Conservation (phyloP, 2,888 invertebrate species). For the Drosophila emarginata region DNA sequence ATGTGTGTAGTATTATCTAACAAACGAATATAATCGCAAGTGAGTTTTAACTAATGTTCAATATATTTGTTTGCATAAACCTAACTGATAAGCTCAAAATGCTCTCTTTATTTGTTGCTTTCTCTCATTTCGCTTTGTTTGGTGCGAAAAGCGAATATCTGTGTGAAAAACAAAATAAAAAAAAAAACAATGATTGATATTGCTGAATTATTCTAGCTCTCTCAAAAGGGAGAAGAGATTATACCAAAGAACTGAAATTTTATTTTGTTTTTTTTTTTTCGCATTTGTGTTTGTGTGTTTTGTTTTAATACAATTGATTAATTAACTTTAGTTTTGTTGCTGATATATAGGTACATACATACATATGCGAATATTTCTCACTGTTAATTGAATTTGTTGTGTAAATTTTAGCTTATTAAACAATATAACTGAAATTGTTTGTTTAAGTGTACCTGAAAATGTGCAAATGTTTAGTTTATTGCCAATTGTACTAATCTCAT, state of each 20-base stretch:
- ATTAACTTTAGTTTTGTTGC: background rate
- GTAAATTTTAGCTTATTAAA: background rate
- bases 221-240: background rate
- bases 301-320: background rate
- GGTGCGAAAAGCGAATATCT: slow-evolving; percentile 17
- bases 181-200: background rate
- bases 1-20: background rate
- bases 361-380: background rate
- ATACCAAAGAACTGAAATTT: background rate
- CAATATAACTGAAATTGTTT: slow-evolving; percentile 22
- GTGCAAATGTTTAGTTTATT: slow-evolving; percentile 15
- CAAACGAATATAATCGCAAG: slow-evolving; percentile 17
- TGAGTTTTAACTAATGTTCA: slow-evolving; percentile 12
- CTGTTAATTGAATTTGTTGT: background rate
- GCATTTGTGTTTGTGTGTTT: background rate
- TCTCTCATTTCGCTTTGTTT: slow-evolving; percentile 4
- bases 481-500: slow-evolving; percentile 1
- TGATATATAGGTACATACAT: background rate
- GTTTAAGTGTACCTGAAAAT: slow-evolving; percentile 12
- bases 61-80: slow-evolving; percentile 17
- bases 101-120: slow-evolving; percentile 8
- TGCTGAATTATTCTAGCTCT: background rate
- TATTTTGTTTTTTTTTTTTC: background rate
- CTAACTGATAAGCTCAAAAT: slow-evolving; percentile 29
- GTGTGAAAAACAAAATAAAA: slow-evolving; percentile 9